Evolutionary conservation across 1,140 invertebrate genomes (phyloP), one percentile per base, ranked within the genome.

Genomic region (Pseudachorutes palmiensis): DNA sequence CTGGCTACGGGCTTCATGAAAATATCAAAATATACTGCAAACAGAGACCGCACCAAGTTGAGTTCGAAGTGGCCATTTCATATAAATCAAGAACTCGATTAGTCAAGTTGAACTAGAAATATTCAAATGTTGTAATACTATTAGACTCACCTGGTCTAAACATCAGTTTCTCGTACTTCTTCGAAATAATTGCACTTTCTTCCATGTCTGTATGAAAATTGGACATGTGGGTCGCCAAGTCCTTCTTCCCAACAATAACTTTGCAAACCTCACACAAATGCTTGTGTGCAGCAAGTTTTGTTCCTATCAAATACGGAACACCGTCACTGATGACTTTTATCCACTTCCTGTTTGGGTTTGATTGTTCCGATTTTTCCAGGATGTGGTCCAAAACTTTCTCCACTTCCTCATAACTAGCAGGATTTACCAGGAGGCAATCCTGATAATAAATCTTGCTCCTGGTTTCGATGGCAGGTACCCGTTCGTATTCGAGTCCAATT

Each of bases 301-400:
- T 41, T 41, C 36, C 61, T 3, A 63, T 9, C 2, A 14, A 2
- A 26, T 63, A 63, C 3, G 61, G 61, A 2, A 48, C 2, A 2
- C 61, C 61, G 45, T 63, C 61, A 41, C 32, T 12, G 22, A 48
- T 16, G 3, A 63, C 61, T 16, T 14, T 48, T 12, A 63, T 45
- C 61, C 61, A 63, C n/a, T 63, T 36, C 22, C 61, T 5, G 2
- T 28, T 28, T 45, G 31, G n/a, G 36, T 36, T 22, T 9, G 5
- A 9, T 41, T 5, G 5, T 5, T 41, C 19, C 5, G 5, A 41
- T 19, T 41, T 41, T 19, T 41, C 36, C 19, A 41, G 5, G 5
- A 41, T 9, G 19, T 41, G 36, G 36, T 5, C 19, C 5, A 41
- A 19, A 19, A 41, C 36, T 19, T 5, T 41, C 5, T 41, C 19